A percentile compares a stretch with the other conserved stretches of the same genome.
These are phyloP conservation scores for Halesus radiatus DNA, from an alignment of 1,140 invertebrate genomes.

Conservation along the genomic window DNA sequence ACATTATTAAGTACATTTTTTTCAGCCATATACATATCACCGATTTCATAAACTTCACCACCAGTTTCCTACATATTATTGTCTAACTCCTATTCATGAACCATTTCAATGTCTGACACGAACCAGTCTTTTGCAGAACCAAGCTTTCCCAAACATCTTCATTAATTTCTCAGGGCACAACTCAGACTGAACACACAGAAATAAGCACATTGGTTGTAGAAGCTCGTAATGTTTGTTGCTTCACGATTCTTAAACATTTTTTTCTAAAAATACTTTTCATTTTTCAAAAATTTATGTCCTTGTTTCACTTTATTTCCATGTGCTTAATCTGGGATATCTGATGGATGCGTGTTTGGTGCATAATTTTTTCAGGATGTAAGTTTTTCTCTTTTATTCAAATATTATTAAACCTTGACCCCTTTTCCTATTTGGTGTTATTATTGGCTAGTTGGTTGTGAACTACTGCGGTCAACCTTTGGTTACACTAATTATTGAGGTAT, in stretches of 20 bases:
- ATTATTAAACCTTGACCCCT: conserved; percentile 23
- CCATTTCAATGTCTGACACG: too few species aligned
- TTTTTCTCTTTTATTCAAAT: conserved; percentile 30
- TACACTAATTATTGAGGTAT: conserved; percentile 2
- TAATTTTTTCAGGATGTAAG: conserved; percentile 40
- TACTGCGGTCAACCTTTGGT: conserved; percentile 20
- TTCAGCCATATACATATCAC: too few species aligned
- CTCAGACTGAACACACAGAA: conserved; percentile 23
- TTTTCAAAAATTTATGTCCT: conserved; percentile 23
- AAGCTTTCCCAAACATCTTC: background rate
- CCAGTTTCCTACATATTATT: too few species aligned
- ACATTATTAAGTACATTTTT: too few species aligned
- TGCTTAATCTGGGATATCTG: conserved; percentile 39
- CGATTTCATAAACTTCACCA: too few species aligned
- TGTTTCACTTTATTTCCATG: conserved; percentile 40
- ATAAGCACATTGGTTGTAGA: conserved; percentile 30
- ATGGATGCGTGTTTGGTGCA: conserved; percentile 34
- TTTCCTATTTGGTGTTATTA: background rate
- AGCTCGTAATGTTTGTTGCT: background rate
- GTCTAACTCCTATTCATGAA: too few species aligned
- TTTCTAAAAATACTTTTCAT: too few species aligned
- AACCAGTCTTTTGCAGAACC: too few species aligned
- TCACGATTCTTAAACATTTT: background rate
- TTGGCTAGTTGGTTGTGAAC: conserved; percentile 12
- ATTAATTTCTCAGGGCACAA: conserved; percentile 7